phyloP scores from a whole-genome alignment of 2,888 invertebrate genomes.

The Desoria tigrina region DNA sequence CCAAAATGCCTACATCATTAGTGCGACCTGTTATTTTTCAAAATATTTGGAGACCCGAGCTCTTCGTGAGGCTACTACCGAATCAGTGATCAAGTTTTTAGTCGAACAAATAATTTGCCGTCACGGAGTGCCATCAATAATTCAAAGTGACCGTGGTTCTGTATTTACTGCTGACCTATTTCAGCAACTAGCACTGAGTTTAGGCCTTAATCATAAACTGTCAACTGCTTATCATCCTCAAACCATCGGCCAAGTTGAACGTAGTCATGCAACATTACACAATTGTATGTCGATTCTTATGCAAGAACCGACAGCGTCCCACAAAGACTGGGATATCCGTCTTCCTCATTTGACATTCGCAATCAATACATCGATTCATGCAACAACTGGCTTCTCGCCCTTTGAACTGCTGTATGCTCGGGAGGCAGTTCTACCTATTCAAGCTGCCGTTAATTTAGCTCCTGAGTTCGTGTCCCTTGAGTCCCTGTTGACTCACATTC shows the following conservation, averaged over 20 bases:
- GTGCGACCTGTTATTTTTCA: background rate
- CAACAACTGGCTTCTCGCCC: constrained; percentile 10
- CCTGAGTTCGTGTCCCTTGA: background rate
- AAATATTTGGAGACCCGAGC: constrained; percentile 8
- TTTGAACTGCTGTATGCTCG: background rate
- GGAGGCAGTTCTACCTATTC: background rate
- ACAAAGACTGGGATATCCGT: background rate
- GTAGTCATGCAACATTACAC: background rate
- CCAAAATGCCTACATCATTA: background rate
- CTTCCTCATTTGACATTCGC: background rate
- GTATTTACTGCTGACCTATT: constrained; percentile 4
- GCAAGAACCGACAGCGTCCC: too few species aligned
- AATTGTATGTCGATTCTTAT: background rate
- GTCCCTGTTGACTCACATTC: background rate
- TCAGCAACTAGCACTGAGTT: background rate
- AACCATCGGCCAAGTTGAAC: background rate
- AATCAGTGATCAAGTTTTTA: background rate
- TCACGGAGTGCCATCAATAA: background rate
- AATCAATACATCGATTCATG: background rate
- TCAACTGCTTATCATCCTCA: constrained; percentile 1
- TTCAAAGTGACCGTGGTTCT: constrained; percentile 1
- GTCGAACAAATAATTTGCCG: constrained; percentile 1
- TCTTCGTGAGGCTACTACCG: background rate
- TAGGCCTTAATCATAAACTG: background rate
- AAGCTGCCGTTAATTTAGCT: background rate